Base-by-base conservation (phyloP, 2,888 invertebrate genomes). In the Aphodius granarius region DNA sequence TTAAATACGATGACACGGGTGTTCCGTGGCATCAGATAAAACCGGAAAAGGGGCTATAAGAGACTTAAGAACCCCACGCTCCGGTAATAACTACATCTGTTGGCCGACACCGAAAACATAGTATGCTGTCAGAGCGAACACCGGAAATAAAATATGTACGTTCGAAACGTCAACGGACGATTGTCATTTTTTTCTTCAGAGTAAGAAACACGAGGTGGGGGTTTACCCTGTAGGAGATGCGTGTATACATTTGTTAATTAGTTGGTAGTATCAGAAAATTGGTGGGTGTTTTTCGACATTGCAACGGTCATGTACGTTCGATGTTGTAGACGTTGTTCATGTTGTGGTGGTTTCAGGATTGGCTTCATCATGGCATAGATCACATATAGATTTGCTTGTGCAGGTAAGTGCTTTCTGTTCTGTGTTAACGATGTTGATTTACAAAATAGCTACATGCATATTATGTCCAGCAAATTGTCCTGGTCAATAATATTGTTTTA, bases 1-100 rank as follows among this genome's bases (percentile, higher is more conserved):
- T 81, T 82, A 81, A 82, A 82, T 82, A 82, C 78, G 82, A 81
- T 81, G 82, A 82, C 81, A 81, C 80, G 80, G 77, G 78, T 62
- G 71, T 74, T 72, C 72, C 21, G n/a, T 68, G 68, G 73, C 68
- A 75, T 77, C 73, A 75, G 75, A 77, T 77, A 75, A 68, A 22
- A 19, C 68, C n/a, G n/a, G 68, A 20, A 68, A 68, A 77, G 74
- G 73, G 72, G 72, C 9, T 71, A 73, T 20, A 72, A 21, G 64
- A 22, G 64, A 75, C 75, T 43, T 43, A 43, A 43, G 43, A 43
- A 43, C 43, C 43, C 43, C 43, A 43, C 43, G 43, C 43, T 43
- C 43, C 43, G 43, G 77, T 79, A 79, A 79, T 79, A 79, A 78
- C 76, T 79, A 79, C 79, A 79, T 79, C 79, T 79, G 79, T 79